Evolutionary conservation across 2,113 vertebrate genomes (phyloP), one percentile per base, ranked within the genome.

Genomic region (Petrocephalus microphthalmus): DNA sequence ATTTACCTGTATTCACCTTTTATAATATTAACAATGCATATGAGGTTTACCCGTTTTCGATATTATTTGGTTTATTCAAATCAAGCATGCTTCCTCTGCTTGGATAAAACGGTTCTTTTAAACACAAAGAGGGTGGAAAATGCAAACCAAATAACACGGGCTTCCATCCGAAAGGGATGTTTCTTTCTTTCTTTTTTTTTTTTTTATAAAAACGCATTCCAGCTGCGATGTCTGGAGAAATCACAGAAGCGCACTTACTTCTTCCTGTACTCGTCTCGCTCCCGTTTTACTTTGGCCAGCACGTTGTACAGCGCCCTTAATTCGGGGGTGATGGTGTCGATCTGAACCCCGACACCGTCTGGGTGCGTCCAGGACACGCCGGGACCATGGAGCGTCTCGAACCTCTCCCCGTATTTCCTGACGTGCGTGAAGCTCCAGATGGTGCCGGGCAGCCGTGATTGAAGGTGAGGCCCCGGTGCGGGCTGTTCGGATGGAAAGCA

Each of bases 361-460:
- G 94, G 93, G 37, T 93, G 94, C 0, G 89, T 91, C 93, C 94
- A 95, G 67, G 95, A 94, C 90, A 93, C 93, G 49, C 95, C 94
- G 11, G 94, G 93, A 1, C 94, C 95, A 25, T 95, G 92, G 71
- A 94, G 89, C 0, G 94, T 95, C 88, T 95, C 92, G 90, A 97
- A 95, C 87, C 94, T 93, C 84, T 95, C 94, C 51, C 95, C 94
- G 1, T 95, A 95, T 87, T 96, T 91, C 47, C 95, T 94, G 67
- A 92, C 91, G 90, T 96, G 95, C 89, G 95, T 97, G 92, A 95
- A 96, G 89, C 95, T 96, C 96, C 96, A 97, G 89, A 95, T 95
- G 13, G 94, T 94, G 37, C 95, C 94, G 8, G 96, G 95, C 22
- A 95, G 93, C 89, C 96, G 95, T 0, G 96, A 91, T 0, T 91